Base-by-base conservation (phyloP, 2,888 invertebrate species). In the Eupithecia inturbata region DNA sequence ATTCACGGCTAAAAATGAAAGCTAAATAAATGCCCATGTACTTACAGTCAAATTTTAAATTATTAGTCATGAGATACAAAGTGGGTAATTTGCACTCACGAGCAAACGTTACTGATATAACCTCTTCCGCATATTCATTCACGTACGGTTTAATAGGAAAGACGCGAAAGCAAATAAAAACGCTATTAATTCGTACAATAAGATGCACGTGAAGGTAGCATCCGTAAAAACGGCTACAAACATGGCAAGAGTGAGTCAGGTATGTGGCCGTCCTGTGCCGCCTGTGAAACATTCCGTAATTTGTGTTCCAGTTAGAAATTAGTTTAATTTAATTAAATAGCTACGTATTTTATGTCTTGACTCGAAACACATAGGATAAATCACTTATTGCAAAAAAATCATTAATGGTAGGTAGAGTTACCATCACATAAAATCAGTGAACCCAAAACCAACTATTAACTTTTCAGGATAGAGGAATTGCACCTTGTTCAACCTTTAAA, bases 191-290 rank as follows among this genome's bases (percentile, higher is more conserved):
- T 73, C 72, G 28, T 74, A 77, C 77, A 76, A 77, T 76, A 71
- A 73, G 74, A 70, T 71, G 76, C 75, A 66, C 74, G 73, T 73
- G 71, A 72, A 78, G 77, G 79, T 78, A 78, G 77, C 74, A 28
- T 28, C 74, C 75, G 74, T 73, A 72, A 74, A 75, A 78, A 77
- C 71, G 57, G 57, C 26, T 57, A 57, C 57, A 53, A 53, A 53
- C 22, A 26, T 53, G 57, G 22, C 26, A 22, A 57, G 26, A 14
- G 14, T 57, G 26, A 26, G 26, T 26, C 26, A 26, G 12, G 14
- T 6, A 49, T 53, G 10, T 22, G 10, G 19, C 49, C 4, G 12
- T n/a, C n/a, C n/a, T n/a, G n/a, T n/a, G n/a, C n/a, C n/a, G n/a
- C n/a, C n/a, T n/a, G n/a, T 12, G 36, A 22, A 57, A 57, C 7